Conservation (phyloP, 2,888 invertebrate species). For the Acanthosepion pharaonis region DNA sequence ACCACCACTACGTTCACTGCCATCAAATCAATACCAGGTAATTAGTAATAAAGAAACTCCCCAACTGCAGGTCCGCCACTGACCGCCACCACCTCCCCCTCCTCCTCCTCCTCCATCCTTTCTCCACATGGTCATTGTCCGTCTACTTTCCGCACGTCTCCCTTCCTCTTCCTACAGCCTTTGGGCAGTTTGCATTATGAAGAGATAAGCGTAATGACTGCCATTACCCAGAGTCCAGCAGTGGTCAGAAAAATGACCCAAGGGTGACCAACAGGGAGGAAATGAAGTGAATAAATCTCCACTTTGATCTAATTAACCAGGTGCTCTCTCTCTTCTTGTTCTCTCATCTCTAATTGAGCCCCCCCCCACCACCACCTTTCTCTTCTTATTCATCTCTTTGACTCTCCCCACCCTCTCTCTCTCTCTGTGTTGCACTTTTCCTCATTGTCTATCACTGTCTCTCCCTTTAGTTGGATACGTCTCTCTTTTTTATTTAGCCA, state of each 20-base stretch:
- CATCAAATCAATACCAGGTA: neutral
- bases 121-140: neutral
- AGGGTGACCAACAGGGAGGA: slow-evolving; percentile 33
- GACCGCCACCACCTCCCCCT: neutral
- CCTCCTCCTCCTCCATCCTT: too few relatives aligned
- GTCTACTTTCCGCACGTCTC: neutral
- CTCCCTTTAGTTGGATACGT: neutral
- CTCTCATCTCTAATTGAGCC: neutral
- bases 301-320: neutral
- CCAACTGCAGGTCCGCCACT: neutral
- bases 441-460: neutral
- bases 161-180: neutral
- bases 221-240: slow-evolving; percentile 18
- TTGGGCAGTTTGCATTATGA: slow-evolving; percentile 1
- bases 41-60: neutral
- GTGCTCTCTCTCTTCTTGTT: neutral
- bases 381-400: neutral
- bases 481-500: too few relatives aligned
- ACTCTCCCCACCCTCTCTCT: neutral
- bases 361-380: too few relatives aligned
- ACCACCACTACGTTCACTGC: neutral
- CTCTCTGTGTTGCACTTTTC: neutral
- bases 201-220: neutral
- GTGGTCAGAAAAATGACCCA: slow-evolving; percentile 33
- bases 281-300: slow-evolving; percentile 20